Percentiles rank a stretch among this genome's conserved stretches.
phyloP scores from a whole-genome alignment of 2,797 vertebrate genomes.

The Botia kubotai region DNA sequence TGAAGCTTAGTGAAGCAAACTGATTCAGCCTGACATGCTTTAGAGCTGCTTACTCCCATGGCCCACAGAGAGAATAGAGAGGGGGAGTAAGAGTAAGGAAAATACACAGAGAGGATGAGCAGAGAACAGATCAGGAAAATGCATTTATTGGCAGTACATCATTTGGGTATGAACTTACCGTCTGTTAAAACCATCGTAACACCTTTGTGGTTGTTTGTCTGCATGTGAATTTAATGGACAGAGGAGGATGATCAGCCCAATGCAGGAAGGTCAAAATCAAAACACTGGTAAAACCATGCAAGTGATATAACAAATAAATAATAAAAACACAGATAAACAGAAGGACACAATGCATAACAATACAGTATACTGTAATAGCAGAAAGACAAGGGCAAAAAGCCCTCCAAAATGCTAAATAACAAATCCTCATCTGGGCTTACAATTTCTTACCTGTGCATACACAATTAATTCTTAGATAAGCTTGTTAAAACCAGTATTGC shows the following conservation, averaged over 20 bases:
- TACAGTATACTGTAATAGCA: not conserved
- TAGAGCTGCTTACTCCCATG: constrained; percentile 54
- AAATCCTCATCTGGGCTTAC: not conserved
- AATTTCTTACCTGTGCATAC: not conserved
- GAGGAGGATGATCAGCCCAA: no score
- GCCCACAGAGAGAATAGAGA: not conserved
- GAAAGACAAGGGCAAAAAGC: not conserved
- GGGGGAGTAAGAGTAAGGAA: not conserved
- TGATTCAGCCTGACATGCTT: constrained; percentile 73
- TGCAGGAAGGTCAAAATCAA: not conserved
- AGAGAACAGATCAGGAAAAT: not conserved
- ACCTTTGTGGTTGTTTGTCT: not conserved
- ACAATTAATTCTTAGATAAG: not conserved
- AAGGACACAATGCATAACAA: constrained; percentile 5
- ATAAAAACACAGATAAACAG: constrained; percentile 11
- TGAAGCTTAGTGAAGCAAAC: constrained; percentile 63
- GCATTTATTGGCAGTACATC: not conserved
- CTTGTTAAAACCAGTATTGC: constrained; percentile 2
- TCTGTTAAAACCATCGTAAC: constrained; percentile 10
- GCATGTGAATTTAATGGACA: no score
- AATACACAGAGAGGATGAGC: not conserved
- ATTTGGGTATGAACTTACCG: not conserved
- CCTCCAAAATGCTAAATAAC: not conserved
- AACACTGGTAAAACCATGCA: constrained; percentile 6
- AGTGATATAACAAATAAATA: constrained; percentile 5